phyloP scores from a whole-genome alignment of 2,797 vertebrate genomes.

The Vespertilio murinus region DNA sequence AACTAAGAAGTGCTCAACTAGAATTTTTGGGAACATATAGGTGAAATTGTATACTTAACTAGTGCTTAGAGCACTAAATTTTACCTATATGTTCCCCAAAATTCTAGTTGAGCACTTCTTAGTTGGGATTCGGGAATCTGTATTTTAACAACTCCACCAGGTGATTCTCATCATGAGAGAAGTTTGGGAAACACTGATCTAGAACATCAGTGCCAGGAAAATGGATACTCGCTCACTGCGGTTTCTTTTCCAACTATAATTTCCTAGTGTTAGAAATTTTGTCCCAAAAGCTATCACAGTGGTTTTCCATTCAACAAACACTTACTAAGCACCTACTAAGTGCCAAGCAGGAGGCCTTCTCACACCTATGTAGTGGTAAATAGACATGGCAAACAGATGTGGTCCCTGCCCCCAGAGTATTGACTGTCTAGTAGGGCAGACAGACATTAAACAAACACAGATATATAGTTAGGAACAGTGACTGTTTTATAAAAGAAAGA shows the following conservation, averaged over 20 bases:
- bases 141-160: no score
- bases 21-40: no score
- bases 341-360: background rate
- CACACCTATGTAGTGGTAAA: background rate
- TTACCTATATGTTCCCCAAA: no score
- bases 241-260: constrained; percentile 18
- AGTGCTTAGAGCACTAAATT: no score
- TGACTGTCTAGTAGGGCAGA: background rate
- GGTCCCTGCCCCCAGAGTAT: background rate
- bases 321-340: background rate
- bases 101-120: no score
- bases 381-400: background rate
- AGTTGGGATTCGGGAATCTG: no score
- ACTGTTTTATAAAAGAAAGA: background rate
- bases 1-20: no score
- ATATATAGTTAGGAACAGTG: background rate
- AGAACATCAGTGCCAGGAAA: background rate
- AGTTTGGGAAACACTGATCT: no score
- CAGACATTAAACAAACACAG: background rate
- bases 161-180: no score
- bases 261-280: constrained; percentile 9
- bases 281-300: background rate
- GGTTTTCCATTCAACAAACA: background rate
- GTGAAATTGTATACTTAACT: no score
- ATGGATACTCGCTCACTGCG: background rate